phyloP scores from a whole-genome alignment of 2,113 vertebrate species.

The Ceratotherium simum region DNA sequence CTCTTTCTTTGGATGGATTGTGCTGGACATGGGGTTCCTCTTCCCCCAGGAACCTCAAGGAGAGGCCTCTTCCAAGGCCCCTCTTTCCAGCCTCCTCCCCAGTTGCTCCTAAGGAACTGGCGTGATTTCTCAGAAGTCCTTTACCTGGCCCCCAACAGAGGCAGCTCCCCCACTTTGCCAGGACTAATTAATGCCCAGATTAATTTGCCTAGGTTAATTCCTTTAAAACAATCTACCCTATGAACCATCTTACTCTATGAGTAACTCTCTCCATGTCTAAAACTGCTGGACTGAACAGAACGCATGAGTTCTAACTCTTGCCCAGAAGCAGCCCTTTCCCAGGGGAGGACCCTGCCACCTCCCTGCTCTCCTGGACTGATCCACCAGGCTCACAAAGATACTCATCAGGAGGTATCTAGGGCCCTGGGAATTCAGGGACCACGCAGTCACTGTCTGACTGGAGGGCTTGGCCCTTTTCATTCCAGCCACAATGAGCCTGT shows the following conservation, averaged over 20 bases:
- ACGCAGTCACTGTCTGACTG: background rate
- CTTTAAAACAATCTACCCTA: background rate
- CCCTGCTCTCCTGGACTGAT: background rate
- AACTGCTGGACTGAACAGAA: background rate
- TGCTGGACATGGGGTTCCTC: background rate
- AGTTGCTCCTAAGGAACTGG: background rate
- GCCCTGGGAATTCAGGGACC: background rate
- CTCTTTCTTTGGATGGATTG: background rate
- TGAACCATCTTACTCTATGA: background rate
- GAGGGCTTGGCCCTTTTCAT: background rate
- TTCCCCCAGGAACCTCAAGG: background rate
- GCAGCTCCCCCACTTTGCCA: background rate
- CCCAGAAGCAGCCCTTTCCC: background rate
- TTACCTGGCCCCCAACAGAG: background rate
- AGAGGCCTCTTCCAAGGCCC: background rate
- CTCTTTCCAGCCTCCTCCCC: background rate
- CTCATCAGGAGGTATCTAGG: background rate
- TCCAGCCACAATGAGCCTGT: background rate
- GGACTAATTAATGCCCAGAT: background rate
- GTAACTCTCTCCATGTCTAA: background rate
- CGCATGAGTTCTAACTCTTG: background rate
- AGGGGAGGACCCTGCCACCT: background rate
- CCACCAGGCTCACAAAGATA: background rate
- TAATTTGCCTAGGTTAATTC: background rate
- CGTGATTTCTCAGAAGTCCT: background rate